Evolutionary conservation across 2,888 invertebrate genomes (phyloP), one percentile per base, ranked within the genome.

Genomic region (Oscheius myriophilus): DNA sequence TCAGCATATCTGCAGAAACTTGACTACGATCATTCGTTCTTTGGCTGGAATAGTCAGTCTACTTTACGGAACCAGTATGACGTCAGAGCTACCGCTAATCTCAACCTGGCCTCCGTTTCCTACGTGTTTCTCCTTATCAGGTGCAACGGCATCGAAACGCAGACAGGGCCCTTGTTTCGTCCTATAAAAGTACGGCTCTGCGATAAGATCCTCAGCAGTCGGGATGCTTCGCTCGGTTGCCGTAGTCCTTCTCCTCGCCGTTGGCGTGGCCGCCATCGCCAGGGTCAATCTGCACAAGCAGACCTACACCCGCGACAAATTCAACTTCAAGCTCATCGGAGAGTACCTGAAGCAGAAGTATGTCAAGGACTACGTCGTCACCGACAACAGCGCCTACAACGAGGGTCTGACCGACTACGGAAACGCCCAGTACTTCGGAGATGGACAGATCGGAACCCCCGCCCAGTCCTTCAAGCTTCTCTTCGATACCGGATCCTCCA

Each of bases 401-500:
- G 80, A 81, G 75, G 77, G 78, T 57, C 76, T 81, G 54, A 75
- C 76, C 23, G 80, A 81, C 68, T 78, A 72, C 69, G 71, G 71
- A 33, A 79, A 81, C 53, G 89, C 89, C 21, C 89, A 90, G 79
- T 90, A 90, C 82, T 90, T 87, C 84, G 90, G 90, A 52, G 86
- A 79, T 46, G 89, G 90, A 63, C 75, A 82, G 16, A 89, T 90
- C 58, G 90, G 90, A 69, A 88, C 89, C 7, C 90, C 90, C 12
- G 81, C 87, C 33, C 90, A 90, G 82, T 76, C 78, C 25, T 90
- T 90, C 85, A 87, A 87, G 43, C 96, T 76, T 63, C 71, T 80
- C 42, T 98, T 98, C 89, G 98, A 98, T 89, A 98, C 97, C 0
- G 98, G 98, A 76, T 97, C 96, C 6, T 95, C 96, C 57, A 98